phyloP scores from a whole-genome alignment of 2,113 vertebrate species.

The Anoplopoma fimbria region DNA sequence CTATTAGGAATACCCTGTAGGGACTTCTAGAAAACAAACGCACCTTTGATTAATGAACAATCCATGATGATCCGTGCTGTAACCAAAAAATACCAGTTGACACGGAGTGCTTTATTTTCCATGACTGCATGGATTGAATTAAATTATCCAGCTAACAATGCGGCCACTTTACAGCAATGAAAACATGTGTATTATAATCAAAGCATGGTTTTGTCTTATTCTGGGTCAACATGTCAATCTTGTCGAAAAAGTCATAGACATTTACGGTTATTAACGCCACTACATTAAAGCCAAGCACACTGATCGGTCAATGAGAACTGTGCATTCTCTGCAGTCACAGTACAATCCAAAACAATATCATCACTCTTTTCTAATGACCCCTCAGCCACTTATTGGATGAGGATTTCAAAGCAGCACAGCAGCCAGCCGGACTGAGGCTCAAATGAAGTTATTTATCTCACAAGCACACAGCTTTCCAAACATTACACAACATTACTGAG shows the following conservation, averaged over 20 bases:
- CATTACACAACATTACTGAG: constrained; percentile 69
- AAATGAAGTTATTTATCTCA: constrained; percentile 71
- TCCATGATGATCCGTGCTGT: neutral
- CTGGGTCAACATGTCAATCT: neutral
- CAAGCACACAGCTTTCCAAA: constrained; percentile 69
- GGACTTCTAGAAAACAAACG: neutral
- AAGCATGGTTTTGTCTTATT: neutral
- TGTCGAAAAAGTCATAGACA: neutral
- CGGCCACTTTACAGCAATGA: neutral
- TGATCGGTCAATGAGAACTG: neutral
- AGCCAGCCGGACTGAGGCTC: constrained; percentile 23
- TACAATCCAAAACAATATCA: neutral
- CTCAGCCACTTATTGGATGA: constrained; percentile 16
- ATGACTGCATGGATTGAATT: neutral
- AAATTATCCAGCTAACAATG: neutral
- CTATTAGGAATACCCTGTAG: neutral
- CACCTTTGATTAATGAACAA: neutral
- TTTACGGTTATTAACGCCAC: neutral
- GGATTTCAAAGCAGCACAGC: constrained; percentile 38
- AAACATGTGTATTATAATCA: neutral
- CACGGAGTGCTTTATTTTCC: neutral
- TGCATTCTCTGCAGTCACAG: neutral
- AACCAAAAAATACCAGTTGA: neutral
- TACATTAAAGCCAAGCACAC: neutral
- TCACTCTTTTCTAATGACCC: constrained; percentile 4